Conservation (phyloP, 2,888 invertebrate genomes). For the Lepidochrysops patricia region DNA sequence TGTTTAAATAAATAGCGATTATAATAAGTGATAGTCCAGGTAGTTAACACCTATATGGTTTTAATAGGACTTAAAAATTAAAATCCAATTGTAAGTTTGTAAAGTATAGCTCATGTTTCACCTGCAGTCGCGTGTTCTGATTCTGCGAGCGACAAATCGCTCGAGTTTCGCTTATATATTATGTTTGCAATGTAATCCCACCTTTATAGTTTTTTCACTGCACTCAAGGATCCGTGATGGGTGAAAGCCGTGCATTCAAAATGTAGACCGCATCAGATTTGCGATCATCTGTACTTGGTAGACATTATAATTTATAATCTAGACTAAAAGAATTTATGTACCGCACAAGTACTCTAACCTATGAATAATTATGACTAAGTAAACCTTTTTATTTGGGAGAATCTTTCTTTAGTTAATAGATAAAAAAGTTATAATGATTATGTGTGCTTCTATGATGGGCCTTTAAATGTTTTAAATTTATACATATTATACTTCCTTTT, state of each 20-base stretch:
- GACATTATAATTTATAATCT: background rate
- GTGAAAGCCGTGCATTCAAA: conserved; percentile 23
- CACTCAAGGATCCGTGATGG: conserved; percentile 26
- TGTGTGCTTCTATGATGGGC: no score
- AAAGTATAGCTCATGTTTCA: background rate
- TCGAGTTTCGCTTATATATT: background rate
- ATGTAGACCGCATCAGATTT: conserved; percentile 2
- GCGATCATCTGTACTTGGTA: background rate
- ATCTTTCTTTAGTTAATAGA: no score
- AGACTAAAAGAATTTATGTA: background rate
- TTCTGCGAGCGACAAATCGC: background rate
- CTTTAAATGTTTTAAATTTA: no score
- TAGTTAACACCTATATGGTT: no score
- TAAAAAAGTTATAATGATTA: no score
- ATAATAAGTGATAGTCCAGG: no score
- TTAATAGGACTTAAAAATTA: no score
- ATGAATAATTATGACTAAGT: no score
- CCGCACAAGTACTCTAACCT: background rate
- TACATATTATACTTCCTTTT: no score
- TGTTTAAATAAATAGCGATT: no score
- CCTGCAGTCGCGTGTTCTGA: background rate
- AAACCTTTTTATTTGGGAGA: no score
- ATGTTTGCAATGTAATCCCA: background rate
- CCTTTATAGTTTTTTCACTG: conserved; percentile 19
- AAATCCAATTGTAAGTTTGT: no score